Conservation (phyloP, 1,140 invertebrate genomes). For the Phymastichus coffea region DNA sequence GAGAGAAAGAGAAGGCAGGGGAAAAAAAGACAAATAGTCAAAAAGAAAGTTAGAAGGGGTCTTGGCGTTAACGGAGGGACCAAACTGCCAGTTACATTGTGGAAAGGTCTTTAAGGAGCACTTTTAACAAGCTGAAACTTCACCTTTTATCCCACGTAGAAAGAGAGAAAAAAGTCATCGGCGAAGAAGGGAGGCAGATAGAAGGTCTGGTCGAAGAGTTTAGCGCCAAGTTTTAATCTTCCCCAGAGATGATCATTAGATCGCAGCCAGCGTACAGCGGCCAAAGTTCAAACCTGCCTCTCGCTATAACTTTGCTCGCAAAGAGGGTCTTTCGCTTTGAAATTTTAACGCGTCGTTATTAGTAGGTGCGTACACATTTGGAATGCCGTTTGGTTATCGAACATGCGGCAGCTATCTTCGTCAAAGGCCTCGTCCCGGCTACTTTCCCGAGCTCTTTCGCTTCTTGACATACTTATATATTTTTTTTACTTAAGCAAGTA, state of each 20-base stretch:
- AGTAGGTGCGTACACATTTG: background rate
- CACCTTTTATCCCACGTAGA: constrained; percentile 26
- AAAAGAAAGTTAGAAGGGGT: no score
- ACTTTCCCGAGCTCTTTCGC: no score
- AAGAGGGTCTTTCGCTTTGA: background rate
- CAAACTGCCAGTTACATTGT: constrained; percentile 34
- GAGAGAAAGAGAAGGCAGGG: background rate
- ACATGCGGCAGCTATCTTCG: no score
- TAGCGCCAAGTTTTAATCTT: constrained; percentile 41
- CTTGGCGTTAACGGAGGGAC: constrained; percentile 10
- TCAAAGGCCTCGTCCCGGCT: no score
- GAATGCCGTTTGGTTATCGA: background rate
- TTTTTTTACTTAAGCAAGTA: no score
- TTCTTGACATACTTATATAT: no score
- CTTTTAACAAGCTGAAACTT: constrained; percentile 42
- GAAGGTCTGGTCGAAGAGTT: constrained; percentile 21
- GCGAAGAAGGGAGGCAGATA: background rate
- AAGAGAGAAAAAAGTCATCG: background rate
- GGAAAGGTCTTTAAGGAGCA: constrained; percentile 32
- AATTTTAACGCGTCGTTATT: background rate
- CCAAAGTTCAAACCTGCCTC: background rate
- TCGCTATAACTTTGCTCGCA: background rate
- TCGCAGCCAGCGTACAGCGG: background rate
- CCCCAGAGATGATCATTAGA: constrained; percentile 34
- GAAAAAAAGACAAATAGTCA: background rate